Base-by-base conservation (phyloP, 2,888 invertebrate species). In the Drosophila fungiperda region DNA sequence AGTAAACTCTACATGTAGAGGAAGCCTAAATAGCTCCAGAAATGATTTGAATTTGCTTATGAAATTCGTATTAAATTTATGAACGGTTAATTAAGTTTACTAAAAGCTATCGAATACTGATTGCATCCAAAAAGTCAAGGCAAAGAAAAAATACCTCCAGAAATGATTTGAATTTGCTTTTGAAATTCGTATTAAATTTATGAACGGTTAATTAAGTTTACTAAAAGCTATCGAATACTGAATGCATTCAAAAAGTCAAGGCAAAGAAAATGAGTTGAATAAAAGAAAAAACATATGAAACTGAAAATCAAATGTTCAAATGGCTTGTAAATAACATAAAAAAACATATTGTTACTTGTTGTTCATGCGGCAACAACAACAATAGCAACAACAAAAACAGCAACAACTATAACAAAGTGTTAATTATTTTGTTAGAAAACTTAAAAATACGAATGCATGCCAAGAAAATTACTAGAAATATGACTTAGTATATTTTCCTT, bases 331-430 rank as follows among this genome's bases (percentile, higher is more conserved):
- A 76, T 78, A 80, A 80, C 67, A 78, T 88, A 85, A 86, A 26
- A 61, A 65, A 62, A 63, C 62, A 75, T 75, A 64, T 82, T 50
- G 66, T 77, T 83, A 71, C 74, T 77, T 71, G 75, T 80, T 87
- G 87, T 76, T 82, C 90, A 89, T 89, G 89, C 82, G 68, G 68
- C 72, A 83, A 66, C 61, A 73, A 59, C 45, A 79, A 65, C 40
- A 77, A 55, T 63, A 68, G 1, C 45, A 45, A 15, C 23, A 23
- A 23, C 20, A 23, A 67, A 64, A 66, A 38, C 69, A 55, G 57
- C 68, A 82, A 59, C 66, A 74, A 49, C 23, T 54, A 61, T 60
- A 84, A 72, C 26, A 42, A 32, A 59, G 49, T 77, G 79, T 84
- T 87, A 76, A 73, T 63, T 72, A 75, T 55, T 68, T 74, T 74